These are phyloP conservation scores for Chiropotes sagulatus DNA, from an alignment of 2,797 vertebrate species.

Conservation along the genomic window DNA sequence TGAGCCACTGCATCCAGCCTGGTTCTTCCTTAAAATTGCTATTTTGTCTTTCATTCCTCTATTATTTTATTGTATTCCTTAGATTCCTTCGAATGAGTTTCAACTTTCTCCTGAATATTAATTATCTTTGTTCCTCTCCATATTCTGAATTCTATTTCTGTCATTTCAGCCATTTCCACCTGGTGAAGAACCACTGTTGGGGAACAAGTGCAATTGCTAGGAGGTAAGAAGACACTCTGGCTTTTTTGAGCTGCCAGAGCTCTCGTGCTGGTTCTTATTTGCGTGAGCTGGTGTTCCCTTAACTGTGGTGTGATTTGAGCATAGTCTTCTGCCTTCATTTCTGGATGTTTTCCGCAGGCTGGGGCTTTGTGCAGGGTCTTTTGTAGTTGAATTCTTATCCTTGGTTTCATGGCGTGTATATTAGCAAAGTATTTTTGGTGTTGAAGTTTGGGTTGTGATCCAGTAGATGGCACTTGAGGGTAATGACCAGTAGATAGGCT, in stretches of 20 bases:
- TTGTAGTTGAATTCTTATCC: not conserved
- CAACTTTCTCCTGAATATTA: not conserved
- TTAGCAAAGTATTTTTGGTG: not conserved
- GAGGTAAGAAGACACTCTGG: not conserved
- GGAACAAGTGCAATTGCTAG: not conserved
- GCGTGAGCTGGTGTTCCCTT: not conserved
- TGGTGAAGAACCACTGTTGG: not conserved
- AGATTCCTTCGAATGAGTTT: not conserved
- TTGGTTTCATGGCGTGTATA: not conserved
- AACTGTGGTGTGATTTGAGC: not conserved
- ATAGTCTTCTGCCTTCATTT: not conserved
- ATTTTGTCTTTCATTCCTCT: not conserved
- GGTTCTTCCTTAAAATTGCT: not conserved
- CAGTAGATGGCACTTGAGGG: not conserved
- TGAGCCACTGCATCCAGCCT: not conserved
- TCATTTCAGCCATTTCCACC: not conserved
- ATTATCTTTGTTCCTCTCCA: not conserved
- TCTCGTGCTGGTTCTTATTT: not conserved
- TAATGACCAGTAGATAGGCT: not conserved
- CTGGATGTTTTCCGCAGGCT: not conserved
- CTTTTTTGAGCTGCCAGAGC: not conserved
- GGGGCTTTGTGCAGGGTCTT: not conserved
- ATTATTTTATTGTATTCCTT: not conserved
- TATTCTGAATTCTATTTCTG: not conserved
- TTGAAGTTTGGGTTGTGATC: not conserved